phyloP scores from a whole-genome alignment of 2,113 vertebrate species.

The Peromyscus californicus region DNA sequence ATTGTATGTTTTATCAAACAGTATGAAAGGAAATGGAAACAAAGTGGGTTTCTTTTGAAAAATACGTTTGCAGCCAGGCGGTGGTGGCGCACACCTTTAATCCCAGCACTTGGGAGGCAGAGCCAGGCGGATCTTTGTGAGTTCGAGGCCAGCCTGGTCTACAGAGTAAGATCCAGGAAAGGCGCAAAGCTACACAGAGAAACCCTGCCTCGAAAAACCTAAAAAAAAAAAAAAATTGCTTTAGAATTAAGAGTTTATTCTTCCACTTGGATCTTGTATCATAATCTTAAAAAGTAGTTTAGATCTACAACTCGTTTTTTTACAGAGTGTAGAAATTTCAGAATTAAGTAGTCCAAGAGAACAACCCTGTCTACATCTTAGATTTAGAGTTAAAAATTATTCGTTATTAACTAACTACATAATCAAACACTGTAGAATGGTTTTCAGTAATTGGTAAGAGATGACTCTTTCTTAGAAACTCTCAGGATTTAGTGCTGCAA shows the following conservation, averaged over 20 bases:
- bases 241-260: conserved; percentile 37
- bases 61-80: background rate
- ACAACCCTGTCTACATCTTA: background rate
- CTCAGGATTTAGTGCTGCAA: background rate
- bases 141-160: no score
- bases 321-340: conserved; percentile 12
- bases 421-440: background rate
- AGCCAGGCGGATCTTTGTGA: no score
- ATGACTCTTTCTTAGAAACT: background rate
- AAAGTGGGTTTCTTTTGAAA: background rate
- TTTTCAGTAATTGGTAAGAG: conserved; percentile 1
- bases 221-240: background rate
- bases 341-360: conserved; percentile 45
- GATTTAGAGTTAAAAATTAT: conserved; percentile 26
- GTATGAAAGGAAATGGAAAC: conserved; percentile 4
- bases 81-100: no score
- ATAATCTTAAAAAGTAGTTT: conserved; percentile 17
- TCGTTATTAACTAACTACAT: background rate
- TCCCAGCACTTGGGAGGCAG: no score
- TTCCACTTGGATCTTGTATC: background rate
- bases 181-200: no score
- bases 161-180: no score
- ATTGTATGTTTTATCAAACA: conserved; percentile 39
- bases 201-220: no score
- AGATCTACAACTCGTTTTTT: background rate